These are phyloP conservation scores for Hycleus cichorii DNA, from an alignment of 1,140 invertebrate species.

Conservation along the genomic window DNA sequence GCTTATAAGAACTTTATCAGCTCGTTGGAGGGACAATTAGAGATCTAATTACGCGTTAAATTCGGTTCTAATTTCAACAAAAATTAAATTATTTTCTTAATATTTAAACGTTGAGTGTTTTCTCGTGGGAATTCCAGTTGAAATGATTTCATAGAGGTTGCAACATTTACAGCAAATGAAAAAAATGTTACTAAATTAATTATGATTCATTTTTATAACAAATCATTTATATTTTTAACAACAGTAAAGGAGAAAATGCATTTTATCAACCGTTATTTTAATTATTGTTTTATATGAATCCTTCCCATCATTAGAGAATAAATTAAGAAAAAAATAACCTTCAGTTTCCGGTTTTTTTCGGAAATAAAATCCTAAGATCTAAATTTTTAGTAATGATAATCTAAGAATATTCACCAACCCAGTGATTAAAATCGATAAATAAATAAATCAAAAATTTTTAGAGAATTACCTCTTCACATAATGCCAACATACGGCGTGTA, in stretches of 20 bases:
- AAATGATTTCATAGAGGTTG: conserved; percentile 3
- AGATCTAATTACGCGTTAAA: no score
- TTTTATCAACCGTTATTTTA: no score
- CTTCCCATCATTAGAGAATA: neutral
- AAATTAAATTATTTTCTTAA: no score
- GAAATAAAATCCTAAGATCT: no score
- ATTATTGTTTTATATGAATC: no score
- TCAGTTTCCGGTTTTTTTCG: neutral
- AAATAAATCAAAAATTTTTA: neutral
- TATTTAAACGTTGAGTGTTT: neutral
- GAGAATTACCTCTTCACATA: conserved; percentile 94
- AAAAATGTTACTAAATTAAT: conserved; percentile 16
- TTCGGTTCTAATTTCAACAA: no score
- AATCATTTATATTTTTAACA: conserved; percentile 5
- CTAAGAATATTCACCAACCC: neutral
- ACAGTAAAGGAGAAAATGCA: conserved; percentile 1
- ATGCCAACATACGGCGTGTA: conserved; percentile 88
- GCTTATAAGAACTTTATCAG: no score
- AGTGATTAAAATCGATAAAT: neutral
- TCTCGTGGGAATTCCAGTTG: neutral
- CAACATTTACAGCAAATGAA: conserved; percentile 22
- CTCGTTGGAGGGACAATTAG: no score
- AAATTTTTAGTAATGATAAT: no score
- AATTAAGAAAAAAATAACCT: neutral
- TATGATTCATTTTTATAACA: conserved; percentile 1